A percentile compares a stretch with the other conserved stretches of the same genome.
These are phyloP conservation scores for Thunnus maccoyii DNA, from an alignment of 2,113 vertebrate species.

Conservation along the genomic window DNA sequence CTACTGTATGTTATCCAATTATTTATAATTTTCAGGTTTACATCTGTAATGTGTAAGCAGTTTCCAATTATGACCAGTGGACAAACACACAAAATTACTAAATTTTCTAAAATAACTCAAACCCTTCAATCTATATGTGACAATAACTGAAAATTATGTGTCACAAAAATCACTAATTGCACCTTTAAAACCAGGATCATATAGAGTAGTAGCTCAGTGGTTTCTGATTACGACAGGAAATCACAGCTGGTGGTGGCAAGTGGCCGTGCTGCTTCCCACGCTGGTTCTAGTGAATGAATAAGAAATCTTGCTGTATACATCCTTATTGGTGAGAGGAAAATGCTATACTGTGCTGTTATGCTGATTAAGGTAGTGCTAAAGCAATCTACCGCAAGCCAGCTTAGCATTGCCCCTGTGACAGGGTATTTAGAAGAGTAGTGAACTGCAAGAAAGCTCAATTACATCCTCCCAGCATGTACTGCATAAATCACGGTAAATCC, in stretches of 20 bases:
- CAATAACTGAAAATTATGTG: slow-evolving; percentile 8
- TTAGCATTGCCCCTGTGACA: slow-evolving; percentile 80
- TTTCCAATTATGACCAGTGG: too few relatives aligned
- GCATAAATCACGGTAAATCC: slow-evolving; percentile 79
- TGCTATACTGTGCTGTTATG: slow-evolving; percentile 73
- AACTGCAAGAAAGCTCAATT: slow-evolving; percentile 83
- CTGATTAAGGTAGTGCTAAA: slow-evolving; percentile 75
- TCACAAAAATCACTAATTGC: slow-evolving; percentile 16
- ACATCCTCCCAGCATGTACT: slow-evolving; percentile 76
- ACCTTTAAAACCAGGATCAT: slow-evolving; percentile 36
- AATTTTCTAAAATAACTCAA: not conserved
- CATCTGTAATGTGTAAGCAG: too few relatives aligned
- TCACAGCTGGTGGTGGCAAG: slow-evolving; percentile 37
- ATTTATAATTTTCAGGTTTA: not conserved
- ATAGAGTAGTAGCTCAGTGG: slow-evolving; percentile 10
- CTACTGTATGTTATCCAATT: not conserved
- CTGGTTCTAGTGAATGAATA: slow-evolving; percentile 41
- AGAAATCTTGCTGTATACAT: slow-evolving; percentile 55
- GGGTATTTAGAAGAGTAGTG: slow-evolving; percentile 82
- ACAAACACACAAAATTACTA: too few relatives aligned
- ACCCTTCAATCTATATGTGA: not conserved
- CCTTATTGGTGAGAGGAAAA: slow-evolving; percentile 46
- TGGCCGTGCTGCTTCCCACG: slow-evolving; percentile 18
- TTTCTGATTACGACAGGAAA: slow-evolving; percentile 49
- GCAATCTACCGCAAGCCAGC: slow-evolving; percentile 75